Evolutionary conservation across 2,888 invertebrate genomes (phyloP), one percentile per base, ranked within the genome.

Genomic region (Pseudeuparius sepicola): DNA sequence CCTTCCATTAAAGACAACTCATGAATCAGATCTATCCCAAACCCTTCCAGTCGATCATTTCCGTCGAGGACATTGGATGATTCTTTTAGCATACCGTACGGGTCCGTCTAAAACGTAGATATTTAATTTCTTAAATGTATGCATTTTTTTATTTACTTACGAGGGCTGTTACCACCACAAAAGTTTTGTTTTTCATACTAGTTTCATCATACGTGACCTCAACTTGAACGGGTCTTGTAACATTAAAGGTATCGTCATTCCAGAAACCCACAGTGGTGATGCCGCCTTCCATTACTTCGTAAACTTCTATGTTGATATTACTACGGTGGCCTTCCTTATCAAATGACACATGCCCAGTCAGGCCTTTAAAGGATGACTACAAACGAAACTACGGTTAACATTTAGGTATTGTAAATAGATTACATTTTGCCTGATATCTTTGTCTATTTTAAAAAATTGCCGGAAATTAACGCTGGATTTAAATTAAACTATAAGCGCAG

Each of bases 141-240:
- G n/a, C n/a, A n/a, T n/a, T n/a, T n/a, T n/a, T n/a, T n/a, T n/a
- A n/a, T n/a, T n/a, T n/a, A 55, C 66, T 64, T 64, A 83, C 84
- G 62, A 83, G 58, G 31, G 81, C 73, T 10, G 80, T 81, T 4
- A 82, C 64, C 4, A 85, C 76, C 43, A 67, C 69, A 47, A 85
- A 78, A 1, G 79, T 75, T 59, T 71, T 76, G 51, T 84, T 90
- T 42, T 68, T 70, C 50, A 88, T 68, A 39, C 75, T 75, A 28
- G 73, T 68, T 17, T 70, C 68, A 27, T 71, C 70, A 31, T 66
- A 62, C 9, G 46, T 43, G 42, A 49, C 45, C 5, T 14, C 14
- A 0, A 31, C 24, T 2, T 44, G 33, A n/a, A 41, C 18, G 3
- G 53, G 43, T 43, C 73, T 64, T 6, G 70, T 66, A 7, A 62